phyloP scores from a whole-genome alignment of 2,797 vertebrate genomes.

The Aplochiton taeniatus region DNA sequence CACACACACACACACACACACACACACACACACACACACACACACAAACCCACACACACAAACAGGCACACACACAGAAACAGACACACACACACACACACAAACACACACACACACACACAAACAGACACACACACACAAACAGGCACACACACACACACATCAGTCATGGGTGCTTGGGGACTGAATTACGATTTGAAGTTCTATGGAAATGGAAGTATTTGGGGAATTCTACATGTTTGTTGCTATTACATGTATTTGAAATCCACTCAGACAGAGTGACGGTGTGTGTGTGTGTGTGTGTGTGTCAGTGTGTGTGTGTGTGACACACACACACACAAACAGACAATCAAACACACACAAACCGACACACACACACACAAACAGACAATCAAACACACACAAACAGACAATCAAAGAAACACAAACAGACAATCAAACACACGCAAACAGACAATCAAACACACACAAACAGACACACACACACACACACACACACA shows the following conservation, averaged over 20 bases:
- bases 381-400: conserved; percentile 15
- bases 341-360: too few relatives aligned
- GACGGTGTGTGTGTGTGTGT: conserved; percentile 5
- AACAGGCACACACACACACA: conserved; percentile 30
- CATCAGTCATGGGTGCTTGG: conserved; percentile 42
- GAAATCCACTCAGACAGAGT: background rate
- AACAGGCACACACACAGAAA: conserved; percentile 12
- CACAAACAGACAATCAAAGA: conserved; percentile 20
- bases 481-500: conserved; percentile 41
- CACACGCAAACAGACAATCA: conserved; percentile 14
- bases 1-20: conserved; percentile 32
- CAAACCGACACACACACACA: conserved; percentile 31
- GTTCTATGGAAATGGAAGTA: conserved; percentile 4
- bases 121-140: conserved; percentile 12
- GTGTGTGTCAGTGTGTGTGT: background rate
- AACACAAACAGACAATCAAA: conserved; percentile 24
- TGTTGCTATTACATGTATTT: background rate
- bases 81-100: conserved; percentile 30
- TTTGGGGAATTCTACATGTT: background rate
- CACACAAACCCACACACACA: too few relatives aligned
- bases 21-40: conserved; percentile 27
- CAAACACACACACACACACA: too few relatives aligned
- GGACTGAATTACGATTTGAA: conserved; percentile 6
- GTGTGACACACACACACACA: conserved; percentile 10
- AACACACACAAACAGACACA: too few relatives aligned